phyloP scores from a whole-genome alignment of 37 sponge, comb jelly and placozoan genomes.

The Tethya wilhelma region DNA sequence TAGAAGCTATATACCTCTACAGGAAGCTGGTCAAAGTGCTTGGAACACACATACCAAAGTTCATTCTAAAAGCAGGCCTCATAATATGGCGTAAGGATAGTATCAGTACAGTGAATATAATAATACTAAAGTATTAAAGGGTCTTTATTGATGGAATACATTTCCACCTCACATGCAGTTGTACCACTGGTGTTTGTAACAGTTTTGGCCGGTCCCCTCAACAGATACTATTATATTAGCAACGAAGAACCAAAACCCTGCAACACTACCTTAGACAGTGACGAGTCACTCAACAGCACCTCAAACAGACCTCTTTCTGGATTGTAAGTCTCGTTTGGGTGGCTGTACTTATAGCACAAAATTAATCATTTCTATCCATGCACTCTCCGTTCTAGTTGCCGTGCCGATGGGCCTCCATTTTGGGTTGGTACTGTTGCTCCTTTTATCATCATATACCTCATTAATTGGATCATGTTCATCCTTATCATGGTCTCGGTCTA shows the following conservation, averaged over 20 bases:
- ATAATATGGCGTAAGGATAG: conserved; percentile 50
- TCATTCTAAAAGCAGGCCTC: conserved; percentile 27
- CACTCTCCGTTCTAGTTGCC: conserved; percentile 39
- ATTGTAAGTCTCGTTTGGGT: background rate
- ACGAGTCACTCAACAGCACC: background rate
- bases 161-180: conserved; percentile 14
- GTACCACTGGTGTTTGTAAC: conserved; percentile 33
- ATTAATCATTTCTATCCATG: background rate
- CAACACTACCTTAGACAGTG: background rate
- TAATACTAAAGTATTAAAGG: background rate
- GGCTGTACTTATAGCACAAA: background rate
- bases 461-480: conserved; percentile 70
- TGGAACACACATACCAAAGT: conserved; percentile 5
- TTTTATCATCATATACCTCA: conserved; percentile 52
- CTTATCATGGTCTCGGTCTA: conserved; percentile 37
- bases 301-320: background rate
- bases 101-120: background rate
- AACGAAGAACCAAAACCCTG: background rate
- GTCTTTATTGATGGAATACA: background rate
- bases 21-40: conserved; percentile 52
- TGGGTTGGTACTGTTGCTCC: conserved; percentile 65
- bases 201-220: conserved; percentile 42
- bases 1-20: conserved; percentile 60
- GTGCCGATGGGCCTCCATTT: conserved; percentile 51
- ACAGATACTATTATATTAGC: conserved; percentile 29